phyloP scores from a whole-genome alignment of 1,140 invertebrate genomes.

The Lepidurus apus region DNA sequence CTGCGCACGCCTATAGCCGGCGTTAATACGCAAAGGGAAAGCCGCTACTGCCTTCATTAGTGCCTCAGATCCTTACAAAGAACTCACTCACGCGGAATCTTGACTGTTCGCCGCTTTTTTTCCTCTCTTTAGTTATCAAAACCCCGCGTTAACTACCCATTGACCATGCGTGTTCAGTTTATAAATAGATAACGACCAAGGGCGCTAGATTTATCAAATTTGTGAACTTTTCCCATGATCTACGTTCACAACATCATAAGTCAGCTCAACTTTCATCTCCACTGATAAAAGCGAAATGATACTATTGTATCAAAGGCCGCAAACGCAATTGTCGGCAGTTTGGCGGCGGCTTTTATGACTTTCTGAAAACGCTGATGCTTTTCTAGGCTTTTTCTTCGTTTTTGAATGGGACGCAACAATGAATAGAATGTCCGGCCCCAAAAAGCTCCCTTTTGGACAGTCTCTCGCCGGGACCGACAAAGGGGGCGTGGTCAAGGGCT shows the following conservation, averaged over 20 bases:
- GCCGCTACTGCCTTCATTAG: slow-evolving; percentile 14
- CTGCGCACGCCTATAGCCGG: not conserved
- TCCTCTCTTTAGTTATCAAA: not conserved
- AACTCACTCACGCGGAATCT: not conserved
- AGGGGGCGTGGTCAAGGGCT: not conserved
- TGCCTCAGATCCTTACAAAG: not conserved
- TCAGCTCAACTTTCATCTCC: not conserved
- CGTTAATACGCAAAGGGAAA: slow-evolving; percentile 18
- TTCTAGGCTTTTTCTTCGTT: not conserved
- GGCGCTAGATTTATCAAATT: not conserved
- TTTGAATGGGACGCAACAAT: not conserved
- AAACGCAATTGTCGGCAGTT: slow-evolving; percentile 14
- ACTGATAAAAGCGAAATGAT: not conserved
- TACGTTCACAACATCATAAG: not conserved
- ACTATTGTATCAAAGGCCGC: slow-evolving; percentile 6
- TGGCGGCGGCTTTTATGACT: not conserved
- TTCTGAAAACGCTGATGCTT: slow-evolving; percentile 11
- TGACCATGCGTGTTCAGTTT: not conserved
- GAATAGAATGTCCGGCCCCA: slow-evolving; percentile 19
- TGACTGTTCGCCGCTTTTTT: not conserved
- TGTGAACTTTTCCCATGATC: not conserved
- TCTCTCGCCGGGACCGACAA: not conserved
- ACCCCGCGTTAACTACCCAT: not conserved
- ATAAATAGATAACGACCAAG: not conserved
- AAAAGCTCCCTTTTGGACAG: not conserved